A percentile compares a stretch with the other conserved stretches of the same genome.
phyloP scores from a whole-genome alignment of 2,888 invertebrate genomes.

The Bedellia somnulentella region DNA sequence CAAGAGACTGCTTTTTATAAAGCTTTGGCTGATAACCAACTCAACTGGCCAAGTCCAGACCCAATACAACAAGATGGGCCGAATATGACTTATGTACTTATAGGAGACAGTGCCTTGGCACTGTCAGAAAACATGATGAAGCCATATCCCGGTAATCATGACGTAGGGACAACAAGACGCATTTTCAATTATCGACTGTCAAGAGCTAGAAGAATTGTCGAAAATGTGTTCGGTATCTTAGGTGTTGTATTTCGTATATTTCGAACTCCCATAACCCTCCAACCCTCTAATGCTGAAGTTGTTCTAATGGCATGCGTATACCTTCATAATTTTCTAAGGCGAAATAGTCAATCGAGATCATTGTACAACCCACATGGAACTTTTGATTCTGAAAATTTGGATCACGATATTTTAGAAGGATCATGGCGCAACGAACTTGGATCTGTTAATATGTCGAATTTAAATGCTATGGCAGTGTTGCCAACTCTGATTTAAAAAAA shows the following conservation, averaged over 20 bases:
- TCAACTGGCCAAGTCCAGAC: slow-evolving; percentile 13
- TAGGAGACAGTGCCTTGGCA: slow-evolving; percentile 19
- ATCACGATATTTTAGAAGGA: no score
- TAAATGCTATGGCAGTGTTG: no score
- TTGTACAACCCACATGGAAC: slow-evolving; percentile 3
- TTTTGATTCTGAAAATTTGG: no score
- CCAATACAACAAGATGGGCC: slow-evolving; percentile 13
- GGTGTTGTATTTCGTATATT: slow-evolving; percentile 16
- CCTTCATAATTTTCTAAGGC: slow-evolving; percentile 12
- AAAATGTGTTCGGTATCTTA: slow-evolving; percentile 13
- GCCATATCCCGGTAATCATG: slow-evolving; percentile 12
- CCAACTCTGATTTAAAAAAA: background rate
- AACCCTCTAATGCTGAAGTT: slow-evolving; percentile 13
- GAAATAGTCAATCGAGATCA: slow-evolving; percentile 6
- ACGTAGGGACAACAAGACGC: slow-evolving; percentile 11
- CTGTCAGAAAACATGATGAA: slow-evolving; percentile 16
- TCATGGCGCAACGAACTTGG: no score
- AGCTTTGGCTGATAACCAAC: slow-evolving; percentile 12
- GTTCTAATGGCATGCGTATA: slow-evolving; percentile 13
- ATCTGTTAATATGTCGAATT: no score
- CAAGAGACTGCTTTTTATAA: slow-evolving; percentile 15
- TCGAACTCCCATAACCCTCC: slow-evolving; percentile 13
- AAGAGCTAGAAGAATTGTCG: no score
- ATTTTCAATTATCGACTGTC: slow-evolving; percentile 12
- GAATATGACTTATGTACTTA: slow-evolving; percentile 13